Evolutionary conservation across 1,140 invertebrate genomes (phyloP), one percentile per base, ranked within the genome.

Genomic region (Eumaeus atala): DNA sequence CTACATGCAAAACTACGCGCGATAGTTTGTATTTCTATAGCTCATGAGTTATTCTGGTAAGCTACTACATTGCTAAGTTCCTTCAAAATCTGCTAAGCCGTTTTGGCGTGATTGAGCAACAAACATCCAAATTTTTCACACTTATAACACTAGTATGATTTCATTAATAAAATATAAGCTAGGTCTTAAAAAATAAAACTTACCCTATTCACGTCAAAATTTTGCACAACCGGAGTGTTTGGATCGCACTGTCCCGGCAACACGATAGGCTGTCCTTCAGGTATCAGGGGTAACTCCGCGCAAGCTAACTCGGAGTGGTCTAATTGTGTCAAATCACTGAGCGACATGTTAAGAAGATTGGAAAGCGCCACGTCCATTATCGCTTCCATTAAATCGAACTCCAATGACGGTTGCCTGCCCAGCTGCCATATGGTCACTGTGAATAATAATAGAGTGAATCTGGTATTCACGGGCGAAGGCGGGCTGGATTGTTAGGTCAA

Each of bases 201-300:
- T 71, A 87, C 85, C 21, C 33, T 28, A 3, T 38, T 21, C 9
- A 71, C 56, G 34, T 78, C 48, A 17, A 87, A 87, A 21, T 79
- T 70, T 18, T 64, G 47, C 3, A 80, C 66, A 47, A 76, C 79
- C 11, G 56, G 17, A 9, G 80, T 77, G 47, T 72, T 73, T 0
- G 40, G 17, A 44, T 83, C 61, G 56, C 85, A 88, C 28, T 75
- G 72, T 49, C 84, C 84, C 12, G 70, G 63, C 3, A 85, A 48
- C 16, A 86, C 63, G 5, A 88, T 57, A 8, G 72, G 67, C 14
- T 79, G 52, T 10, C 67, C 73, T 5, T 56, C 48, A 6, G 61
- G 50, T 21, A 84, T 73, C 9, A 62, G 56, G 0, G 81, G 78
- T 9, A 84, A 51, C 0, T 56, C 48, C 17, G 56, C 62, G 14